Conservation (phyloP, 2,113 vertebrate genomes). For the Thermophis baileyi region DNA sequence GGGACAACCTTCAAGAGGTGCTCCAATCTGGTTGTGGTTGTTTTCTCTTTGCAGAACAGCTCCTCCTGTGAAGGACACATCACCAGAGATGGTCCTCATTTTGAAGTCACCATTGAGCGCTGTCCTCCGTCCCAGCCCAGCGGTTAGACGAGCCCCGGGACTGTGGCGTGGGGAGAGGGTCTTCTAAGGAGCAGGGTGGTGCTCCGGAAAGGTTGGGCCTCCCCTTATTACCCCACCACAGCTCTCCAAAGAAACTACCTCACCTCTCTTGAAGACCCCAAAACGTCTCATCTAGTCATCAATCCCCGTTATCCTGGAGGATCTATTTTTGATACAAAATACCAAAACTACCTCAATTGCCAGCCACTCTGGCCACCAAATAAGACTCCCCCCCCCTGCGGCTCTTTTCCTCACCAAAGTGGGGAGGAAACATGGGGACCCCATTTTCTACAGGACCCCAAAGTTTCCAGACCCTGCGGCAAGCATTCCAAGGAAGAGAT, state of each 20-base stretch:
- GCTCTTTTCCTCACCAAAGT: not conserved
- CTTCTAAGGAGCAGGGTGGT: not conserved
- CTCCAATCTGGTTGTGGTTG: not conserved
- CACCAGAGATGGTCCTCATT: not conserved
- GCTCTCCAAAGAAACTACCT: conserved; percentile 30
- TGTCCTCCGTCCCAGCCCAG: not conserved
- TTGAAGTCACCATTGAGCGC: not conserved
- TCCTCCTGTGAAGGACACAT: not conserved
- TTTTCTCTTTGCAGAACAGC: not conserved
- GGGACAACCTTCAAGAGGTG: not conserved
- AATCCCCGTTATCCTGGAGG: not conserved
- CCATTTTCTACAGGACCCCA: not conserved
- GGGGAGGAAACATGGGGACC: too few relatives aligned
- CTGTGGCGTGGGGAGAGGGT: not conserved
- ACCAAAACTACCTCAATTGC: conserved; percentile 23
- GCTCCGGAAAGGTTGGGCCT: not conserved
- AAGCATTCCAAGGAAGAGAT: not conserved
- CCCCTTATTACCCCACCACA: not conserved
- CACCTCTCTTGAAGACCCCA: not conserved
- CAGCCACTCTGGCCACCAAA: not conserved
- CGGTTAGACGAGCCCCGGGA: not conserved
- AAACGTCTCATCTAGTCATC: not conserved
- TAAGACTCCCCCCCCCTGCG: not conserved
- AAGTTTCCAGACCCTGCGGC: not conserved
- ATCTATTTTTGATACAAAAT: conserved; percentile 29